These are phyloP conservation scores for Trichopria drosophilae DNA, from an alignment of 2,888 invertebrate species.

Conservation along the genomic window DNA sequence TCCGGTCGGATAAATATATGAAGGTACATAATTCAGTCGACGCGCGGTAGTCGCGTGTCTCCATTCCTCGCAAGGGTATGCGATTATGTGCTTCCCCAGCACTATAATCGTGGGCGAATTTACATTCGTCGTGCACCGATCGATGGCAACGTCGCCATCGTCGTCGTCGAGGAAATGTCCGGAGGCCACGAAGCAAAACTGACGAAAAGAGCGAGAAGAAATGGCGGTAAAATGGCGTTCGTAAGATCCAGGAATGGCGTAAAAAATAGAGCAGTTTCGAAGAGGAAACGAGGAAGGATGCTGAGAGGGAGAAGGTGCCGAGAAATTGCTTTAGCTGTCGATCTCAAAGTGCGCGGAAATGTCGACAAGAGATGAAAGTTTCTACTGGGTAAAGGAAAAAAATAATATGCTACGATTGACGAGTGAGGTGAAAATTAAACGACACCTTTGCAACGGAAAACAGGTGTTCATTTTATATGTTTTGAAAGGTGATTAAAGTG, in stretches of 20 bases:
- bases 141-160: conserved; percentile 3
- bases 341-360: conserved; percentile 39
- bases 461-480: too few species aligned
- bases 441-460: too few species aligned
- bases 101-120: conserved; percentile 8
- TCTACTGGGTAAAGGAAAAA: too few species aligned
- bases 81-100: conserved; percentile 4
- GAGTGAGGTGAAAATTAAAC: too few species aligned
- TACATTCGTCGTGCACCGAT: conserved; percentile 8
- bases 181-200: too few species aligned
- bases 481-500: too few species aligned
- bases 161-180: conserved; percentile 19
- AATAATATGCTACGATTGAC: too few species aligned
- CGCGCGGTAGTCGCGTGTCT: conserved; percentile 13
- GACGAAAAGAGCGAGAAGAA: not conserved
- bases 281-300: not conserved
- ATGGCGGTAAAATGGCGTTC: not conserved
- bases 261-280: conserved; percentile 4
- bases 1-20: conserved; percentile 13
- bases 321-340: conserved; percentile 40
- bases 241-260: not conserved
- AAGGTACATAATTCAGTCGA: conserved; percentile 15
- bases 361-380: conserved; percentile 44
- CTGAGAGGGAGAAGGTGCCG: conserved; percentile 27
- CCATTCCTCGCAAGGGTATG: not conserved